These are phyloP conservation scores for Vulpes vulpes DNA, from an alignment of 2,113 vertebrate species.

Conservation along the genomic window DNA sequence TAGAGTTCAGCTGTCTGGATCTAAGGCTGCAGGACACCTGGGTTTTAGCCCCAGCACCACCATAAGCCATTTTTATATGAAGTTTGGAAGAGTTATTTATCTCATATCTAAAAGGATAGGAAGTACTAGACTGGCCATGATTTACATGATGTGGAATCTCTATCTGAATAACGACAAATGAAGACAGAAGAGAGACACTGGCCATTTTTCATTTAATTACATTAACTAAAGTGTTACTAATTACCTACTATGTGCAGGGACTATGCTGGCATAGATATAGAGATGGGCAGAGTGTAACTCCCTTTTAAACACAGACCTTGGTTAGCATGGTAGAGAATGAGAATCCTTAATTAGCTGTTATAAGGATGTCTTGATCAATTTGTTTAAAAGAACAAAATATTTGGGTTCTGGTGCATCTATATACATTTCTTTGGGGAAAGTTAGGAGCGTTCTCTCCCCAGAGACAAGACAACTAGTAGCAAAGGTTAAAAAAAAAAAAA, in stretches of 20 bases:
- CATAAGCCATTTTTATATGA: not conserved
- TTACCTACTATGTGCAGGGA: not conserved
- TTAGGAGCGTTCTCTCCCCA: not conserved
- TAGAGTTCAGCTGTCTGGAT: not conserved
- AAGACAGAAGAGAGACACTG: not conserved
- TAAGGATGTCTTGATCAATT: not conserved
- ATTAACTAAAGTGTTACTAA: not conserved
- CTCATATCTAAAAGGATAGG: not conserved
- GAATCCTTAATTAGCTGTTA: not conserved
- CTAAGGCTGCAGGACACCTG: not conserved
- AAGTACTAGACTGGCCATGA: not conserved
- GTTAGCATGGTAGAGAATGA: not conserved
- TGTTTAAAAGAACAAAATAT: conserved; percentile 43
- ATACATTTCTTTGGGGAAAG: conserved; percentile 17
- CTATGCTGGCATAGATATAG: not conserved
- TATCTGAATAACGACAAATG: not conserved
- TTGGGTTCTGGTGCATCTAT: conserved; percentile 49
- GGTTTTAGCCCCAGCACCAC: not conserved
- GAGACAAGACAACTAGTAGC: not conserved
- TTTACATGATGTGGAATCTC: not conserved
- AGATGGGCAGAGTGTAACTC: not conserved
- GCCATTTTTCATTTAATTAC: not conserved
- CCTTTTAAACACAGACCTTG: not conserved
- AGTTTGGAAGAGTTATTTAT: not conserved
- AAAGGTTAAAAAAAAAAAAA: not conserved